These are phyloP conservation scores for silkworm (Bombyx mori) DNA, from an alignment of 1,140 invertebrate species.

Conservation along the genomic window ASM3026992v2 NC_085121.1:11982501-11983000, in stretches of 20 bases:
- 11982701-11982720: too few species aligned
- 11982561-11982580: too few species aligned
- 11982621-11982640: too few species aligned
- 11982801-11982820: slow-evolving; percentile 28
- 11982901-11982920: slow-evolving; percentile 14
- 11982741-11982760: slow-evolving; percentile 23
- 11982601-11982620: too few species aligned
- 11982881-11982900: slow-evolving; percentile 17
- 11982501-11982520: too few species aligned
- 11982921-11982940: slow-evolving; percentile 18
- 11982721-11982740: too few species aligned
- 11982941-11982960: slow-evolving; percentile 18
- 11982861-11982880: slow-evolving; percentile 29
- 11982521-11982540: too few species aligned
- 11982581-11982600: too few species aligned
- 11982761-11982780: slow-evolving; percentile 28
- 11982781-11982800: slow-evolving; percentile 34
- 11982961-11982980: slow-evolving; percentile 12
- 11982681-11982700: too few species aligned
- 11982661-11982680: too few species aligned
- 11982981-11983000: slow-evolving; percentile 18
- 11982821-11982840: slow-evolving; percentile 19
- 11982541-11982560: too few species aligned
- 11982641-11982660: too few species aligned
- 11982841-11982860: background rate